Evolutionary conservation across 2,797 vertebrate genomes (phyloP).

Genomic region (Pelodytes ibericus): DNA sequence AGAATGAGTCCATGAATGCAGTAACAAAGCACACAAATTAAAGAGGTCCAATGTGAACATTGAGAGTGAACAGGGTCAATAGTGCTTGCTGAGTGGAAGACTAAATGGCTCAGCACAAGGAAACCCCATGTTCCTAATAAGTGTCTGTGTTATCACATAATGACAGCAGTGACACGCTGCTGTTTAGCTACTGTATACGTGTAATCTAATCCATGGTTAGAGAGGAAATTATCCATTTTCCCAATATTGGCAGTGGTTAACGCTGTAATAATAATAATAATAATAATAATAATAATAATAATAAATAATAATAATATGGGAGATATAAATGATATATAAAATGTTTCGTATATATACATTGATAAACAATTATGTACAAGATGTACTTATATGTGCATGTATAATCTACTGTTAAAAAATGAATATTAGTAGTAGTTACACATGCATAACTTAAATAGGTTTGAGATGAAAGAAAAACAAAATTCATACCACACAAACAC

Average conservation of each 20-base stretch:
- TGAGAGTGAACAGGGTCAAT: background rate
- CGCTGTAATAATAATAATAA: too few relatives aligned
- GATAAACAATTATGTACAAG: too few relatives aligned
- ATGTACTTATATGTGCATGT: too few relatives aligned
- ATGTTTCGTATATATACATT: too few relatives aligned
- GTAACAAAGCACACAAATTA: slow-evolving; percentile 7
- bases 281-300: too few relatives aligned
- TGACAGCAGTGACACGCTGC: background rate
- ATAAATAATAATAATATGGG: too few relatives aligned
- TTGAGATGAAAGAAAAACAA: too few relatives aligned
- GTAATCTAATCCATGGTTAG: background rate
- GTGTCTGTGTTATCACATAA: background rate
- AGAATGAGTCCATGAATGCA: slow-evolving; percentile 65
- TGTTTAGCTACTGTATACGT: background rate
- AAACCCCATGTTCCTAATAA: background rate
- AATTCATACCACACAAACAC: too few relatives aligned
- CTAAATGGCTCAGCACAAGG: background rate
- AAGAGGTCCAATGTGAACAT: background rate
- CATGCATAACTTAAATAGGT: too few relatives aligned
- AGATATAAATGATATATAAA: too few relatives aligned
- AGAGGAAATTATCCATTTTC: background rate
- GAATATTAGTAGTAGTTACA: too few relatives aligned
- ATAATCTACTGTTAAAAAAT: too few relatives aligned
- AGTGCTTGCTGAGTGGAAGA: background rate
- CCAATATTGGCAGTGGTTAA: background rate